phyloP scores from a whole-genome alignment of 1,140 invertebrate genomes.

The Battus philenor region DNA sequence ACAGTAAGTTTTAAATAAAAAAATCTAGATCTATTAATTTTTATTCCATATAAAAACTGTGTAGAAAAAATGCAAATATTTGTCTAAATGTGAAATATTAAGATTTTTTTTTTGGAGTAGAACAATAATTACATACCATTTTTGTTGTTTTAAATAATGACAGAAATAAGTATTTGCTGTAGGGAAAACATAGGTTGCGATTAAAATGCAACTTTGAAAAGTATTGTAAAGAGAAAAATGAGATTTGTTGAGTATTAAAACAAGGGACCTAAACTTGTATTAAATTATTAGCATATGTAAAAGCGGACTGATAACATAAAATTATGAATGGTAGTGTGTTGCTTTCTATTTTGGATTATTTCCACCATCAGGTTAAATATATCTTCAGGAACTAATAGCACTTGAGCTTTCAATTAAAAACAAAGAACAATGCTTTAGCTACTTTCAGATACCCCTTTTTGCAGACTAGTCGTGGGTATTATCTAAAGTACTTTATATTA shows the following conservation, averaged over 20 bases:
- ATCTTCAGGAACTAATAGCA: neutral
- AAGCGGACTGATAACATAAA: conserved; percentile 43
- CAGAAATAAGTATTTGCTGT: conserved; percentile 1
- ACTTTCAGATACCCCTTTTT: neutral
- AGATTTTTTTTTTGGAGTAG: no score
- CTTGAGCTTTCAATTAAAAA: neutral
- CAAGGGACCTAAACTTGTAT: conserved; percentile 46
- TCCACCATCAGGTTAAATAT: no score
- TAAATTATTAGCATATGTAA: conserved; percentile 36
- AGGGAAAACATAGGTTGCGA: neutral
- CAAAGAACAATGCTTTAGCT: conserved; percentile 9
- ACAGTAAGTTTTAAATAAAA: no score
- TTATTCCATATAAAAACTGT: no score
- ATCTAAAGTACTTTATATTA: conserved; percentile 25
- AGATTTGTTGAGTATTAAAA: conserved; percentile 32
- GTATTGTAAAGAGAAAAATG: neutral
- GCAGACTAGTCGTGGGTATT: conserved; percentile 58
- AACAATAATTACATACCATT: no score
- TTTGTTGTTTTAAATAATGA: neutral
- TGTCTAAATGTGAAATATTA: no score
- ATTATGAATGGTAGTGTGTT: conserved; percentile 23
- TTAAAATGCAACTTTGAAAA: neutral
- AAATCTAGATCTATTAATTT: no score
- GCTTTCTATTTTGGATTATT: conserved; percentile 15
- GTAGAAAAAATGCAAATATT: no score